These are phyloP conservation scores for Drosophila trichaetosa DNA, from an alignment of 2,888 invertebrate genomes.

Conservation along the genomic window DNA sequence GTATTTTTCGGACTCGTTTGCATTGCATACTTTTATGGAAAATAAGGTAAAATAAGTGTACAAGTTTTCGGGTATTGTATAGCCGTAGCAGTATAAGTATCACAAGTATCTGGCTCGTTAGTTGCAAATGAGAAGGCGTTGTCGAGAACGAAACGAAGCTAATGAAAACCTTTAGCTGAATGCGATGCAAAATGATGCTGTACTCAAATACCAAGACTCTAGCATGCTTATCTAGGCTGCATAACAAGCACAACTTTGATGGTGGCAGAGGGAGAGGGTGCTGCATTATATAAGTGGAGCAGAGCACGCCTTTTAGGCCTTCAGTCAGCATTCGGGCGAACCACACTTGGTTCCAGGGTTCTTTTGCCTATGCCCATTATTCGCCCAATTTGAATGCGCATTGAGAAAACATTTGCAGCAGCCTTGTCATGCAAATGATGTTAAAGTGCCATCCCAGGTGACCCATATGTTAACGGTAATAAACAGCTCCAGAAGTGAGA, in stretches of 20 bases:
- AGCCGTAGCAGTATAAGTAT: constrained; percentile 35
- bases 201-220: constrained; percentile 9
- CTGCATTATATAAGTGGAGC: constrained; percentile 59
- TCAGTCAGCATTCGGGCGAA: constrained; percentile 4
- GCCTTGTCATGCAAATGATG: constrained; percentile 70
- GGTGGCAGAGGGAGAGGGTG: background rate
- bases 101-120: constrained; percentile 59
- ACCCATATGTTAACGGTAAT: constrained; percentile 74
- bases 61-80: constrained; percentile 53
- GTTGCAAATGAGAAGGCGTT: constrained; percentile 47
- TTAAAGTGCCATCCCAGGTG: constrained; percentile 68
- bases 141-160: constrained; percentile 61
- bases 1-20: constrained; percentile 47
- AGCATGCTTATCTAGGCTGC: constrained; percentile 34
- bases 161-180: constrained; percentile 55
- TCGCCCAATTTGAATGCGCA: constrained; percentile 68
- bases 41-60: constrained; percentile 11
- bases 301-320: constrained; percentile 52
- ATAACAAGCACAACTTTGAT: constrained; percentile 50
- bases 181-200: constrained; percentile 56
- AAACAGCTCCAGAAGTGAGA: constrained; percentile 50
- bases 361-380: constrained; percentile 44
- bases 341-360: constrained; percentile 16
- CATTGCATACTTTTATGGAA: constrained; percentile 26
- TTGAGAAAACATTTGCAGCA: constrained; percentile 60